phyloP scores from a whole-genome alignment of 2,113 vertebrate species.

The Pluvialis apricaria region DNA sequence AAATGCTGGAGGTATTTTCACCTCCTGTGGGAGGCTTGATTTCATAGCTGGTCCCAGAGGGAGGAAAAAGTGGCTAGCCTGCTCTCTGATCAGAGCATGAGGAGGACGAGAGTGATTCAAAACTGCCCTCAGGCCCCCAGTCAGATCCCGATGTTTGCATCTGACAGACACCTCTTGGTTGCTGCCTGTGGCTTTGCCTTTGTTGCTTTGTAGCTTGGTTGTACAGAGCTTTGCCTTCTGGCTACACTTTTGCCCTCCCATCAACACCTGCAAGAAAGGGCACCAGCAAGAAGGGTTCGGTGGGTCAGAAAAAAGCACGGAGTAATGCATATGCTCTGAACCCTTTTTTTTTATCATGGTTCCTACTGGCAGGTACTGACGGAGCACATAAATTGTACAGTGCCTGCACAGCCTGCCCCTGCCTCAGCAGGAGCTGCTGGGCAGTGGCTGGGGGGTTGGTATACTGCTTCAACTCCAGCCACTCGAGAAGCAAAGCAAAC shows the following conservation, averaged over 20 bases:
- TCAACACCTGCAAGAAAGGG: background rate
- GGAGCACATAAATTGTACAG: accelerated
- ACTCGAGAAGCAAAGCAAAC: background rate
- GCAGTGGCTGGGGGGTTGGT: background rate
- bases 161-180: background rate
- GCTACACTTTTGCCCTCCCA: background rate
- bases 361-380: background rate
- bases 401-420: background rate
- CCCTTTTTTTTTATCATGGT: background rate
- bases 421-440: background rate
- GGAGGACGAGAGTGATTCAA: background rate
- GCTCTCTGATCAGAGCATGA: background rate
- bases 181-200: background rate
- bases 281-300: background rate
- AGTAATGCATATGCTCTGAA: background rate
- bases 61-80: background rate
- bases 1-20: background rate
- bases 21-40: background rate
- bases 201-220: background rate
- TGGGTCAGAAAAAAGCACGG: background rate
- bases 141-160: background rate
- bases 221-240: background rate
- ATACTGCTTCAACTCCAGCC: background rate
- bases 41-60: background rate
- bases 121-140: background rate